Evolutionary conservation across 2,888 invertebrate genomes (phyloP).

Genomic region (Cataglyphis livida): DNA sequence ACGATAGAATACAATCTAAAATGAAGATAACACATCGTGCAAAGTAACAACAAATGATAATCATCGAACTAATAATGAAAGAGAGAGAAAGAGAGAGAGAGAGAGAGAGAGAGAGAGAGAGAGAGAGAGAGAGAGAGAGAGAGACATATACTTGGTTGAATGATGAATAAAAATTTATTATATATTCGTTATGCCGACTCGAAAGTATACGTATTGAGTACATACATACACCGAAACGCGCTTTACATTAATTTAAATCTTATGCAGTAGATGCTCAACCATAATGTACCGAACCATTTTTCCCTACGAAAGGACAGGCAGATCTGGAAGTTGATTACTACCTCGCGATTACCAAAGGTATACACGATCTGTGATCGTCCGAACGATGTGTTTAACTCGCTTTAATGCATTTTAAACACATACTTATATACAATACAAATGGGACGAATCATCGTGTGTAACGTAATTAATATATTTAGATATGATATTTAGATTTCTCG

Average conservation of each 20-base stretch:
- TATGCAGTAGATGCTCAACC: slow-evolving; percentile 40
- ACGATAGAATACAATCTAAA: background rate
- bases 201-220: background rate
- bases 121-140: background rate
- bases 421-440: background rate
- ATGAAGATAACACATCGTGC: background rate
- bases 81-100: background rate
- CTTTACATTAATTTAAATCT: slow-evolving; percentile 42
- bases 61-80: background rate
- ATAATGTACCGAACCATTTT: slow-evolving; percentile 31
- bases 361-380: slow-evolving; percentile 44
- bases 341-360: slow-evolving; percentile 73
- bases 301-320: background rate
- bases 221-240: slow-evolving; percentile 6
- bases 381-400: slow-evolving; percentile 6
- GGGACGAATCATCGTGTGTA: slow-evolving; percentile 21
- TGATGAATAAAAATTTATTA: background rate
- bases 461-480: slow-evolving; percentile 31
- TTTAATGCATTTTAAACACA: background rate
- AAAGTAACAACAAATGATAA: too few relatives aligned
- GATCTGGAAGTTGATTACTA: slow-evolving; percentile 61
- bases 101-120: background rate
- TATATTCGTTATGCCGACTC: background rate
- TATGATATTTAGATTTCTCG: slow-evolving; percentile 19
- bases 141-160: background rate